Evolutionary conservation across 2,888 invertebrate genomes (phyloP), one percentile per base, ranked within the genome.

Genomic region (Caprella mutica): DNA sequence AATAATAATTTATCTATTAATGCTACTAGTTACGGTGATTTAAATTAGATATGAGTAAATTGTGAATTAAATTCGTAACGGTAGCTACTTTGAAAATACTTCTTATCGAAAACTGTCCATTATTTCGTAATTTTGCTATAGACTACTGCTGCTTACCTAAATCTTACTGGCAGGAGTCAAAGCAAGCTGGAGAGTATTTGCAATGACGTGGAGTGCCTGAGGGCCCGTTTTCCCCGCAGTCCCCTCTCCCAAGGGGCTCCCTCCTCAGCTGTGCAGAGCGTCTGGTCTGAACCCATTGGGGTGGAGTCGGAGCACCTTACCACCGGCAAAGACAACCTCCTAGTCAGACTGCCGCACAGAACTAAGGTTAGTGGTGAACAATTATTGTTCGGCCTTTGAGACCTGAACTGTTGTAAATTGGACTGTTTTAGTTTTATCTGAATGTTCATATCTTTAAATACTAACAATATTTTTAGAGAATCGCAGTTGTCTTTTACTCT

Each of bases 261-360:
- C 35, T 12, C 35, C 35, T 35, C 29, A 23, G 48, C 29, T 12
- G 48, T 48, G 3, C 48, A 48, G 30, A 86, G 87, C 67, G 80
- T 87, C 53, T 40, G 40, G 40, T 53, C 42, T 12, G 48, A 48
- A n/a, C 29, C 30, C 29, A 30, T 48, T 19, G 29, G 29, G 5
- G 48, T 48, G 30, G 19, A 30, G 1, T 23, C 48, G 19, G 48
- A 39, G 33, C 35, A 17, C n/a, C 26, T 24, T 33, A 23, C 38
- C 24, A 29, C 52, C 9, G 5, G 19, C n/a, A 33, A 24, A 23
- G 52, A 39, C 39, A 39, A 26, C 38, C 17, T 52, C 38, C 24
- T 52, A 9, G 19, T 52, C 38, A 38, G 33, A 33, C 52, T 35
- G 12, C 52, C 52, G 8, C 33, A 33, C 1, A 52, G 23, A 23